Evolutionary conservation across 2,888 invertebrate genomes (phyloP).

Genomic region (Plemyria rubiginata): DNA sequence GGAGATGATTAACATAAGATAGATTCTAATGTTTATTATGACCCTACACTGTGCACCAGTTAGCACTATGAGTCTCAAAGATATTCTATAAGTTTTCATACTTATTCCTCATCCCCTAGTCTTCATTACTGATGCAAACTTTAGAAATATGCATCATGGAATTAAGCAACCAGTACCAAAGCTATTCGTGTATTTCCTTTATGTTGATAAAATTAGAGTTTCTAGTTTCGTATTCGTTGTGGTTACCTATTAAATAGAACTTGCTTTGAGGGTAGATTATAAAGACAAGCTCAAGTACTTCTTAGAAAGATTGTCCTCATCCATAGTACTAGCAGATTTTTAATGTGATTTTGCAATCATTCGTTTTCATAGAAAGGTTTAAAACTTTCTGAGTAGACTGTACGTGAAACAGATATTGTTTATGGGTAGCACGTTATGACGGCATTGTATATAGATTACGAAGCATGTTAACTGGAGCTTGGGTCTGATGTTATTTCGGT

Average conservation of each 20-base stretch:
- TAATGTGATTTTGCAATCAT: too few relatives aligned
- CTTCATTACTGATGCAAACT: too few relatives aligned
- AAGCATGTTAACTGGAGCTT: slow-evolving; percentile 69
- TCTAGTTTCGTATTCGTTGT: not conserved
- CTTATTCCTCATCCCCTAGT: too few relatives aligned
- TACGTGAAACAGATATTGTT: slow-evolving; percentile 12
- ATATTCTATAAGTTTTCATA: too few relatives aligned
- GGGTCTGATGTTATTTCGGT: slow-evolving; percentile 79
- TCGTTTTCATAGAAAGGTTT: not conserved
- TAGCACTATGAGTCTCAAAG: too few relatives aligned
- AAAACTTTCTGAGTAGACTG: not conserved
- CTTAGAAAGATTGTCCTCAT: not conserved
- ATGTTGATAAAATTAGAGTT: slow-evolving; percentile 1
- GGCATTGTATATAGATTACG: slow-evolving; percentile 52
- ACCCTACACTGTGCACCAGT: too few relatives aligned
- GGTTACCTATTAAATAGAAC: slow-evolving; percentile 9
- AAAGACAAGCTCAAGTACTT: not conserved
- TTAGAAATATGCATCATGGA: too few relatives aligned
- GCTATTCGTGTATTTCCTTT: slow-evolving; percentile 9
- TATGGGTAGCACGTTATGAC: slow-evolving; percentile 42
- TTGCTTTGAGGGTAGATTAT: too few relatives aligned
- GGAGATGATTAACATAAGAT: too few relatives aligned
- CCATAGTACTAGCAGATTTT: not conserved
- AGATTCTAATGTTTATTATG: too few relatives aligned
- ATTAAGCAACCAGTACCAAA: not conserved